Evolutionary conservation across 2,888 invertebrate species (phyloP).

Genomic region (Zeuzera pyrina): DNA sequence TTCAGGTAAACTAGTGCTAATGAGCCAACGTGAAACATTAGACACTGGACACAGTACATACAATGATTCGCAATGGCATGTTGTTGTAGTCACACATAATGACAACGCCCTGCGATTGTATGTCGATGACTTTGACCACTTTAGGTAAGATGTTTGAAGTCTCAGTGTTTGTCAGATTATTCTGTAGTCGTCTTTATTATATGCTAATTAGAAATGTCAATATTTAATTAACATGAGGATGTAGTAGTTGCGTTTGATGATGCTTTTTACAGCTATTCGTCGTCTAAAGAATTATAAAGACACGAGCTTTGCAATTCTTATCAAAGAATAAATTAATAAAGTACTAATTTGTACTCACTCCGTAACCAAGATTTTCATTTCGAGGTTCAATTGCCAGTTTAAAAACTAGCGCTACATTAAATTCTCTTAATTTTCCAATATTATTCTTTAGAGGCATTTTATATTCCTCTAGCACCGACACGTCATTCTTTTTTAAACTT

Average conservation of each 20-base stretch:
- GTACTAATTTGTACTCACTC: too few species aligned
- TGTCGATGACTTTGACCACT: slow-evolving; percentile 87
- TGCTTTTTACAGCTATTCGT: slow-evolving; percentile 1
- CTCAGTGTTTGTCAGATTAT: too few species aligned
- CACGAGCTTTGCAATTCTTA: too few species aligned
- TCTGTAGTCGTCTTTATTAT: too few species aligned
- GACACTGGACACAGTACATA: slow-evolving; percentile 75
- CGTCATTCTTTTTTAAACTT: not conserved
- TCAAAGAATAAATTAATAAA: too few species aligned
- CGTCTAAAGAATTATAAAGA: too few species aligned
- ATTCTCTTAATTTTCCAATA: not conserved
- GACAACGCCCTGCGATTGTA: slow-evolving; percentile 79
- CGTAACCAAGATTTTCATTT: not conserved
- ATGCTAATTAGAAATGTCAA: too few species aligned
- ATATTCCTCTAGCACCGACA: not conserved
- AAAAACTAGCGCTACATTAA: not conserved
- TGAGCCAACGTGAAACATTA: slow-evolving; percentile 79
- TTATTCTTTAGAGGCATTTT: not conserved
- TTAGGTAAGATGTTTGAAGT: slow-evolving; percentile 58
- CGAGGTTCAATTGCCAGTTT: not conserved
- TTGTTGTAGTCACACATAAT: slow-evolving; percentile 88
- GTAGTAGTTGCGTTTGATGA: too few species aligned
- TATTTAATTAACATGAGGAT: too few species aligned
- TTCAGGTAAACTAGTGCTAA: slow-evolving; percentile 71
- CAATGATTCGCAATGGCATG: slow-evolving; percentile 96